Base-by-base conservation (phyloP, 2,888 invertebrate species). In the Entomobrya multifasciata region DNA sequence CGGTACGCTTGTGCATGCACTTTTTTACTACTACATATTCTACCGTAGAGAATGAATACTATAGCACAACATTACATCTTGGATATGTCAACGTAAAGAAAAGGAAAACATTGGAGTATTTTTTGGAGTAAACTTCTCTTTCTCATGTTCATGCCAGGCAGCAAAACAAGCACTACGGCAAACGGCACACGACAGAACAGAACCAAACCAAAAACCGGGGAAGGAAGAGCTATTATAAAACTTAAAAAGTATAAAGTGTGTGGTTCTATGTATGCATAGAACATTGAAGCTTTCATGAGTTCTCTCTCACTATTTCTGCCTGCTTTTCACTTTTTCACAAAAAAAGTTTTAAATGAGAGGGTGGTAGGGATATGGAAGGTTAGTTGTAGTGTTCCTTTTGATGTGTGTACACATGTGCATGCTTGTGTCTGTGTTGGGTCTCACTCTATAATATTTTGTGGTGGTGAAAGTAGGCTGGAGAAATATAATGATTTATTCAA, bases 1-100 rank as follows among this genome's bases (percentile, higher is more conserved):
- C 57, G 80, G 90, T n/a, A 89, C 89, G 89, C 90, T 90, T 90
- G 89, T 89, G 88, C 88, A 90, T 88, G 15, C 65, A 83, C 30
- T 77, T 74, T n/a, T n/a, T 77, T 82, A 82, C 82, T 60, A 82
- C 60, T 49, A 20, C 17, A n/a, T n/a, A n/a, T 74, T 30, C 60
- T 57, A 47, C 36, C 55, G 44, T 20, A 36, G 60, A 65, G 55
- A 70, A 70, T 57, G 70, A 70, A 79, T 78, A 47, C 52, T 27
- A 72, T 49, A 41, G 10, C 41, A 36, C 44, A 57, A 84, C 67
- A 67, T 77, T 84, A 77, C 84, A 84, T 84, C 77, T 84, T 84
- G 77, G 77, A 77, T 83, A 84, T 84, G 84, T 84, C 84, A 84
- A 76, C 74, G 60, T 60, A 76, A 76, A 30, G 62, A 62, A 62